Conservation (phyloP, 2,113 vertebrate genomes). For the Tursiops truncatus region DNA sequence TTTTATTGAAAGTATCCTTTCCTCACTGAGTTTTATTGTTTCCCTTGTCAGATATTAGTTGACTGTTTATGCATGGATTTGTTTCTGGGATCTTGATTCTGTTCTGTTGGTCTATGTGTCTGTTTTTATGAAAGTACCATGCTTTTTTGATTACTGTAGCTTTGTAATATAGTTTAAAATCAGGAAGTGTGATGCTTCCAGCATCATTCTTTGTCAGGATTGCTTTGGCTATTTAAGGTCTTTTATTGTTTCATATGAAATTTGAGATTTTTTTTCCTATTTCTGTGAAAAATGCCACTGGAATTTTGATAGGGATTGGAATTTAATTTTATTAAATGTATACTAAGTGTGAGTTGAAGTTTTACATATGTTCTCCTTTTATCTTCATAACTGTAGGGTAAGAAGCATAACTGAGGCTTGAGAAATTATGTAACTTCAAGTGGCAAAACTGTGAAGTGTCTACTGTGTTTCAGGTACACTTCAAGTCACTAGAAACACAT, state of each 20-base stretch:
- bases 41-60: not conserved
- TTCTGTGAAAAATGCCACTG: not conserved
- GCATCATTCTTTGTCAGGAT: not conserved
- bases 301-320: not conserved
- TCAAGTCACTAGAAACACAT: not conserved
- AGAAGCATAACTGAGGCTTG: not conserved
- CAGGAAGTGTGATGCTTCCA: not conserved
- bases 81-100: not conserved
- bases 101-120: not conserved
- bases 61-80: not conserved
- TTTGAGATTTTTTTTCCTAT: not conserved
- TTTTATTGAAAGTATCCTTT: not conserved
- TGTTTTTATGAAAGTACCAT: not conserved
- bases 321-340: not conserved
- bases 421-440: not conserved
- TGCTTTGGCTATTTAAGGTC: not conserved
- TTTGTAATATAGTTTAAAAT: not conserved
- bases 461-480: not conserved
- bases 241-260: not conserved
- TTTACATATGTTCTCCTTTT: not conserved
- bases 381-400: not conserved
- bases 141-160: not conserved
- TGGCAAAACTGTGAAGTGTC: not conserved
- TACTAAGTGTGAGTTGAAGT: not conserved
- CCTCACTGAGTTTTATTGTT: not conserved